These are phyloP conservation scores for Schizothorax lantsangensis DNA, from an alignment of 2,797 vertebrate species.

Conservation along the genomic window DNA sequence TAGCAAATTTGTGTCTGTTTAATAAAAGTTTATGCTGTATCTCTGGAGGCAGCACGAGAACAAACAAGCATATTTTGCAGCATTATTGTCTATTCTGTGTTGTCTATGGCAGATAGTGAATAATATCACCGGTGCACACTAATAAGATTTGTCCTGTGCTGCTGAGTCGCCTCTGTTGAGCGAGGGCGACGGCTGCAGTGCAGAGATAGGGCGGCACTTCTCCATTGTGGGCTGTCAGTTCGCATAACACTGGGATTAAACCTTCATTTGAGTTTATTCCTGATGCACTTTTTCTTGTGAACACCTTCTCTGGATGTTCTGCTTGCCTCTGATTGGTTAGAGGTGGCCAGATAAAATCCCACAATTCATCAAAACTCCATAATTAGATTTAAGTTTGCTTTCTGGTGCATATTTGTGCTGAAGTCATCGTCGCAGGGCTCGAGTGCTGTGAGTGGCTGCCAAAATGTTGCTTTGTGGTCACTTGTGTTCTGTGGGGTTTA, in stretches of 20 bases:
- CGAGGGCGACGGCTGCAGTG: slow-evolving; percentile 50
- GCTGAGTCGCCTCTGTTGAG: slow-evolving; percentile 46
- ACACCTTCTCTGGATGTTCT: slow-evolving; percentile 28
- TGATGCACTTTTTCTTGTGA: slow-evolving; percentile 30
- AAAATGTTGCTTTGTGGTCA: background rate
- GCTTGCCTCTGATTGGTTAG: slow-evolving; percentile 6
- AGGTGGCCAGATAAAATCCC: background rate
- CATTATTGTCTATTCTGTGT: slow-evolving; percentile 55
- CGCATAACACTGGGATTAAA: slow-evolving; percentile 48
- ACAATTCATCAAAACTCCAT: slow-evolving; percentile 20
- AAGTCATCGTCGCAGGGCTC: background rate
- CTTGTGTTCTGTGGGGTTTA: background rate
- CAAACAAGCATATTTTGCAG: slow-evolving; percentile 56
- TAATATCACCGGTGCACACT: slow-evolving; percentile 56
- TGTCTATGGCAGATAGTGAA: slow-evolving; percentile 54
- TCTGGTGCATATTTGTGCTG: background rate
- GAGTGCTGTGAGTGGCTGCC: background rate
- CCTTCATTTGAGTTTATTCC: slow-evolving; percentile 48
- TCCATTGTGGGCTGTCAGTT: slow-evolving; percentile 34
- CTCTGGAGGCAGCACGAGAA: slow-evolving; percentile 34
- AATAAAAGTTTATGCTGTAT: slow-evolving; percentile 53
- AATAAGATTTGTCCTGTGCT: slow-evolving; percentile 60
- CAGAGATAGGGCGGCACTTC: slow-evolving; percentile 55
- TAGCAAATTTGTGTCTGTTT: slow-evolving; percentile 45
- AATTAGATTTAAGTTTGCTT: background rate